A percentile compares a stretch with the other conserved stretches of the same genome.
phyloP scores from a whole-genome alignment of 2,797 vertebrate species.

The Glossophaga mutica region DNA sequence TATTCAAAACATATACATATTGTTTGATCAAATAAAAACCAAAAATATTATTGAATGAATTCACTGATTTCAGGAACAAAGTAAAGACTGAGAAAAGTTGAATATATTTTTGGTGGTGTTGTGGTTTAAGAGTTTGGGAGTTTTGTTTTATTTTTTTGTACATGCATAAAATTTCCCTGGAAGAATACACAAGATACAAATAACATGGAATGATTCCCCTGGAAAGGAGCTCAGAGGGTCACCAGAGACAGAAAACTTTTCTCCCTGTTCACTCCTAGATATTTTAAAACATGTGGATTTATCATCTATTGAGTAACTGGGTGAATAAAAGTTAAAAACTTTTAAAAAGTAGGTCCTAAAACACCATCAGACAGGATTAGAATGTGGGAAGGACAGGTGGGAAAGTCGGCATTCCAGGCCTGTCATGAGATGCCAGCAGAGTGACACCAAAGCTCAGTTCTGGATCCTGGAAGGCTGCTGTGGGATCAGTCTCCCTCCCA shows the following conservation, averaged over 20 bases:
- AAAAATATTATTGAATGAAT: neutral
- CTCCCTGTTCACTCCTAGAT: neutral
- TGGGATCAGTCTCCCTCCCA: rapidly evolving
- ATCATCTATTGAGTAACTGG: neutral
- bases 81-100: neutral
- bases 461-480: rapidly evolving
- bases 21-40: neutral
- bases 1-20: neutral
- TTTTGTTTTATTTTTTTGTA: neutral
- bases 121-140: neutral
- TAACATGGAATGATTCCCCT: neutral
- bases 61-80: neutral
- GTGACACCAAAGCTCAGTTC: neutral
- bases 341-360: neutral
- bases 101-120: neutral
- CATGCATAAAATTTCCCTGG: neutral
- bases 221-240: neutral
- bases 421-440: conserved; percentile 50
- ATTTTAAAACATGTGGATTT: neutral
- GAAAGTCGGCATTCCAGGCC: neutral
- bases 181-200: neutral
- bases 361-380: neutral
- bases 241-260: neutral
- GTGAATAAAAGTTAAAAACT: neutral
- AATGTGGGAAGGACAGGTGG: neutral